Evolutionary conservation across 1,140 invertebrate species (phyloP).

Genomic region (Mercenaria mercenaria): DNA sequence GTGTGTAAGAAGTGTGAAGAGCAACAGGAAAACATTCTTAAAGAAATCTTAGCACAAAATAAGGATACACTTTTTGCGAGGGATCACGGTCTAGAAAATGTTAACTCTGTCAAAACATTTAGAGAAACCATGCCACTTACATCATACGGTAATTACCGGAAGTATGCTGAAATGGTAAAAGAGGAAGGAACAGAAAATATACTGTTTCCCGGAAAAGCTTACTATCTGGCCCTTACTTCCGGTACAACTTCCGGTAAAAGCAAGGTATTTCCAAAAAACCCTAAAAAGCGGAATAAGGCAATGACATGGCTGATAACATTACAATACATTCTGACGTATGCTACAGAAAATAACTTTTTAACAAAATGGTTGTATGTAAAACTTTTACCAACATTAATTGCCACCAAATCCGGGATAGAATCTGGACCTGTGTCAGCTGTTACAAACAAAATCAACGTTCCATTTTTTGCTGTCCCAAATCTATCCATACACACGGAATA

Average conservation of each 20-base stretch:
- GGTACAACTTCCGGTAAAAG: slow-evolving; percentile 53
- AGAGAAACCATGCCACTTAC: slow-evolving; percentile 28
- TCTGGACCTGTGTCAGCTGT: slow-evolving; percentile 18
- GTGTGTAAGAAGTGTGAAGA: not conserved
- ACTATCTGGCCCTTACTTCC: slow-evolving; percentile 46
- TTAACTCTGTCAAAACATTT: slow-evolving; percentile 14
- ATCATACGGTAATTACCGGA: not conserved
- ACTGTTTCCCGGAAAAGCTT: slow-evolving; percentile 45
- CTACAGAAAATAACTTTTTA: not conserved
- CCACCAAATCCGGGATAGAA: slow-evolving; percentile 15
- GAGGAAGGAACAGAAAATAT: slow-evolving; percentile 12
- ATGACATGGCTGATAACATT: not conserved
- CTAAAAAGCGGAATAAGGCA: not conserved
- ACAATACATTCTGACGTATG: not conserved
- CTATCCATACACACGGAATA: not conserved
- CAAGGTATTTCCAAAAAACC: slow-evolving; percentile 53
- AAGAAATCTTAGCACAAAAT: slow-evolving; percentile 16
- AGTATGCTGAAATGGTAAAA: slow-evolving; percentile 1
- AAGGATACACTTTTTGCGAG: slow-evolving; percentile 21
- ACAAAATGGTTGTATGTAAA: not conserved
- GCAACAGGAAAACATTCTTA: slow-evolving; percentile 22
- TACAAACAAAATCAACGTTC: not conserved
- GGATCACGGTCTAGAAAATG: not conserved
- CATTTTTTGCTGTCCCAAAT: not conserved
- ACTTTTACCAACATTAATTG: not conserved